These are phyloP conservation scores for Apamea epomidion DNA, from an alignment of 2,888 invertebrate genomes.

Conservation along the genomic window DNA sequence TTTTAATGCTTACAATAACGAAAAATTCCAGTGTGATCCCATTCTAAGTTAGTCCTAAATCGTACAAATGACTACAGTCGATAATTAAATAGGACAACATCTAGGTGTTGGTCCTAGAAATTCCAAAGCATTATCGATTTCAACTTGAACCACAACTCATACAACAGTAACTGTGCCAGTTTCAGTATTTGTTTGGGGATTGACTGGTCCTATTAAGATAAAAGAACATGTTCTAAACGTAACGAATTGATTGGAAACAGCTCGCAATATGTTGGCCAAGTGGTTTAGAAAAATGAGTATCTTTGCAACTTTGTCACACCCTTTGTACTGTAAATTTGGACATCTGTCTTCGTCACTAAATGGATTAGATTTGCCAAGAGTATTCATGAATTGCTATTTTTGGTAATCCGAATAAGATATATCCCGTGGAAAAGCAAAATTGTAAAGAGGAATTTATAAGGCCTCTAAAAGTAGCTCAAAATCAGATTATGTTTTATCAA, in stretches of 20 bases:
- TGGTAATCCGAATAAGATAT: not conserved
- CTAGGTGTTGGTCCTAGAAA: not conserved
- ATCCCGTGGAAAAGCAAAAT: not conserved
- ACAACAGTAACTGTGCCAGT: constrained; percentile 56
- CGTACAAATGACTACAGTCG: not conserved
- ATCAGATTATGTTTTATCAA: not conserved
- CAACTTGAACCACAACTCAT: constrained; percentile 32
- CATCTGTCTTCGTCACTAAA: constrained; percentile 8
- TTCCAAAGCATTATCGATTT: constrained; percentile 15
- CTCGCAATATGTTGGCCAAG: constrained; percentile 54
- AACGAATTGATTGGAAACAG: constrained; percentile 63
- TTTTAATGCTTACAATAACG: not conserved
- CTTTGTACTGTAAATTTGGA: constrained; percentile 43
- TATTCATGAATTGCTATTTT: not conserved
- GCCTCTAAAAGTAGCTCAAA: not conserved
- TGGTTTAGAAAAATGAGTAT: constrained; percentile 58
- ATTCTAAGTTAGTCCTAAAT: not conserved
- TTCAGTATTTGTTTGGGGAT: constrained; percentile 54
- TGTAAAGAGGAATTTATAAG: not conserved
- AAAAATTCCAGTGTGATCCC: not conserved
- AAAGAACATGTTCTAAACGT: constrained; percentile 57
- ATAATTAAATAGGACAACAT: not conserved
- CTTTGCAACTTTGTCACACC: constrained; percentile 28
- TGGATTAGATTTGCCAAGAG: not conserved
- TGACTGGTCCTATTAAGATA: constrained; percentile 63